phyloP scores from a whole-genome alignment of 2,113 vertebrate genomes.

The Colistium nudipinnis region DNA sequence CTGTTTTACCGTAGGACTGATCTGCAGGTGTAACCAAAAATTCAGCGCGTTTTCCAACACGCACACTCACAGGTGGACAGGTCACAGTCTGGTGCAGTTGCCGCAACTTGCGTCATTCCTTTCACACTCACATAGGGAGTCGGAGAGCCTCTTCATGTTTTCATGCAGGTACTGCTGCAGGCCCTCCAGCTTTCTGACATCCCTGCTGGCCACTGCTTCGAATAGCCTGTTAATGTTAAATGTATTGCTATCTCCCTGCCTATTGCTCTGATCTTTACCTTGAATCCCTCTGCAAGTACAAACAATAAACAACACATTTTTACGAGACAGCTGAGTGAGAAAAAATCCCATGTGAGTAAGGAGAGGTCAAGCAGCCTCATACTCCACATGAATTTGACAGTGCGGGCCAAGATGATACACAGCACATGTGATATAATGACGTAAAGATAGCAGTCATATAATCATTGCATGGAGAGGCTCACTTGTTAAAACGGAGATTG shows the following conservation, averaged over 20 bases:
- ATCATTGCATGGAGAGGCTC: slow-evolving; percentile 54
- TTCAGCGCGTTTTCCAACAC: slow-evolving; percentile 3
- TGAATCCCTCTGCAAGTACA: slow-evolving; percentile 45
- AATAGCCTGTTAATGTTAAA: slow-evolving; percentile 82
- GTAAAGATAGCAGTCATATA: neutral
- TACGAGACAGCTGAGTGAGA: neutral
- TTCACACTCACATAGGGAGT: slow-evolving; percentile 86
- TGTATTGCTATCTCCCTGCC: slow-evolving; percentile 34
- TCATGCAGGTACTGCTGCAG: slow-evolving; percentile 85
- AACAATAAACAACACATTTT: neutral
- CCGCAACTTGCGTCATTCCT: neutral
- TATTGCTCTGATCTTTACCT: slow-evolving; percentile 66
- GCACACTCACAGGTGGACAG: neutral
- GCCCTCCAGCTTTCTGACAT: slow-evolving; percentile 82
- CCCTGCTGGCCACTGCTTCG: slow-evolving; percentile 87
- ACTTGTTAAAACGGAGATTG: slow-evolving; percentile 81
- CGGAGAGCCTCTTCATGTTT: slow-evolving; percentile 87
- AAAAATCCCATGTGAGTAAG: neutral
- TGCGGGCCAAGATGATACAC: slow-evolving; percentile 15
- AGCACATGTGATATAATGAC: slow-evolving; percentile 2
- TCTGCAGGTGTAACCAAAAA: slow-evolving; percentile 75
- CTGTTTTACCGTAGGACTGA: slow-evolving; percentile 90
- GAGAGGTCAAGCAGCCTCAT: slow-evolving; percentile 8
- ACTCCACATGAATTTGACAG: neutral
- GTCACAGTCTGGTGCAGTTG: neutral